Evolutionary conservation across 2,797 vertebrate genomes (phyloP).

Genomic region (Staurois parvus): DNA sequence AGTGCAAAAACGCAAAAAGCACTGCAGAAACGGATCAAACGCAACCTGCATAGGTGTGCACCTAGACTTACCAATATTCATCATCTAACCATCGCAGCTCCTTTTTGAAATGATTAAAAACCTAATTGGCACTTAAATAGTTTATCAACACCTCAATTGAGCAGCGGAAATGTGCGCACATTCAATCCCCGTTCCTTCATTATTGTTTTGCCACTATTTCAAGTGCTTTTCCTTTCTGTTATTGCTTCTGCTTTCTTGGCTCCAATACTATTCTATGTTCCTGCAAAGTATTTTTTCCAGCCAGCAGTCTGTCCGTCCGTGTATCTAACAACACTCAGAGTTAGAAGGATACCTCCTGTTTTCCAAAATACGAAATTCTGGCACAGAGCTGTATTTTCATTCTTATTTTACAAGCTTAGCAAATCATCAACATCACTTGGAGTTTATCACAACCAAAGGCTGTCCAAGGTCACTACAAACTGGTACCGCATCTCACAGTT

Average conservation of each 20-base stretch:
- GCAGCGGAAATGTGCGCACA: neutral
- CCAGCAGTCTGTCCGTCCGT: neutral
- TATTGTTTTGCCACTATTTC: neutral
- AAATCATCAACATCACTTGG: neutral
- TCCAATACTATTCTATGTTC: constrained; percentile 11
- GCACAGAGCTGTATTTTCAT: neutral
- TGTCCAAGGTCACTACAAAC: constrained; percentile 29
- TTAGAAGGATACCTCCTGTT: constrained; percentile 3
- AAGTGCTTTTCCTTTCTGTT: constrained; percentile 21
- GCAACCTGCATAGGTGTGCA: no score
- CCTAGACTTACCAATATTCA: neutral
- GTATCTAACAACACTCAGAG: neutral
- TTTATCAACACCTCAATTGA: neutral
- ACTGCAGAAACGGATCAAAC: no score
- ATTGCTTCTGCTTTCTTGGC: constrained; percentile 6
- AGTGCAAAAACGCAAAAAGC: no score
- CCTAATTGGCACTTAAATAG: neutral
- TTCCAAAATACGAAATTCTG: neutral
- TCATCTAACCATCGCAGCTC: neutral
- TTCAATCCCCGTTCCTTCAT: neutral
- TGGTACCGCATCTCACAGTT: neutral
- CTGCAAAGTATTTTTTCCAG: constrained; percentile 10
- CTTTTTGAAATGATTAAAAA: neutral
- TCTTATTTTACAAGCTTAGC: constrained; percentile 15
- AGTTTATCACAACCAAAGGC: constrained; percentile 22